These are phyloP conservation scores for Notothenia rossii DNA, from an alignment of 2,113 vertebrate genomes.

Conservation along the genomic window DNA sequence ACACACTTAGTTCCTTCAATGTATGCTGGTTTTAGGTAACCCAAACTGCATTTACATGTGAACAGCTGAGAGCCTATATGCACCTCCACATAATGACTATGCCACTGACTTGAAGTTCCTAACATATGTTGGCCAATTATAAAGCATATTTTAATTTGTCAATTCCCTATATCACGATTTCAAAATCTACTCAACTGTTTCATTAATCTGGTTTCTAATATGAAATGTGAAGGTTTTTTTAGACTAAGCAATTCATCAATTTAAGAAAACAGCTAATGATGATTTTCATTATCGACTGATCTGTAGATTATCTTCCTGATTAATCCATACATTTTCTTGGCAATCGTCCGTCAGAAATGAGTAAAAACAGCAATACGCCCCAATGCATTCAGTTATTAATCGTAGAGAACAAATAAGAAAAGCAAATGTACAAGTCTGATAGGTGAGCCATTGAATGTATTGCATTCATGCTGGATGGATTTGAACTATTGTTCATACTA, in stretches of 20 bases:
- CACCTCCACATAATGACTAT: not conserved
- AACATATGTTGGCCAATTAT: not conserved
- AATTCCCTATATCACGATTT: too few relatives aligned
- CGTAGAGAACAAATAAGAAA: too few relatives aligned
- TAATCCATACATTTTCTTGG: not conserved
- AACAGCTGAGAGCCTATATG: constrained; percentile 54
- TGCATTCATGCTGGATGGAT: too few relatives aligned
- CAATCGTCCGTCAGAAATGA: not conserved
- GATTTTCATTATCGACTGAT: not conserved
- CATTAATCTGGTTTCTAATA: not conserved
- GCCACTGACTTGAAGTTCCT: not conserved
- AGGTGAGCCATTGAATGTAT: too few relatives aligned
- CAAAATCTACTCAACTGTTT: not conserved
- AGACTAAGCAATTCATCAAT: not conserved
- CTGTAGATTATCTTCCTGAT: not conserved
- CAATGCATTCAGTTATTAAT: too few relatives aligned
- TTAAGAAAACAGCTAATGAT: not conserved
- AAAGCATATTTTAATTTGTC: not conserved
- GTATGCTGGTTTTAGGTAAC: constrained; percentile 41
- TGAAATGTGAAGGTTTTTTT: not conserved
- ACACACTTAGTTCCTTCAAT: not conserved
- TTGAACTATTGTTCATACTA: too few relatives aligned
- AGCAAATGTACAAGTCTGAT: too few relatives aligned
- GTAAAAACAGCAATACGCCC: too few relatives aligned
- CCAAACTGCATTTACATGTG: constrained; percentile 41